Base-by-base conservation (phyloP, 2,888 invertebrate species). In the Metopia argyrocephala region DNA sequence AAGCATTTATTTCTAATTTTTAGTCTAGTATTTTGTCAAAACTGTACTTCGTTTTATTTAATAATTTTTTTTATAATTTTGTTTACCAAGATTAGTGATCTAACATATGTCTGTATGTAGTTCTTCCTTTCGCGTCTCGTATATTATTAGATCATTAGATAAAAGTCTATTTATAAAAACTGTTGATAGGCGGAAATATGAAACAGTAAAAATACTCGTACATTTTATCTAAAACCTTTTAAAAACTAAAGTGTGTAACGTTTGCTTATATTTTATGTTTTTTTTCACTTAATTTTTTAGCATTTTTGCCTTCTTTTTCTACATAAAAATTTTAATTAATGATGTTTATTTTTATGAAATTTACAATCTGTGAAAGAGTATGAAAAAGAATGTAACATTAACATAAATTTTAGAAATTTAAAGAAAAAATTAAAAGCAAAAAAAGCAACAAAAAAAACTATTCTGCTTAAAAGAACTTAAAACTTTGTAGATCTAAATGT, bases 281-380 rank as follows among this genome's bases (percentile, higher is more conserved):
- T 3, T 38, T 38, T 38, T 12, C 2, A 1, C 12, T 38, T 38
- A 15, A 3, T 38, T 38, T 38, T 38, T 27, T 27, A 12, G 38
- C 1, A 12, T 50, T 1, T 50, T 23, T 21, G 18, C 23, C 7
- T 27, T 28, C 20, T 7, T 18, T 20, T 45, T 65, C 38, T 46
- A 64, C 62, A 73, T 48, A 66, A 64, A 73, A 76, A 75, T 75
- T 78, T 71, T 78, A 81, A 81, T 78, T 81, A 81, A 81, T 78
- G 78, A 78, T 70, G 61, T 66, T 45, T 70, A 31, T 57, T 78
- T 75, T 78, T 78, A 48, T 78, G 48, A 81, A 81, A 78, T 78
- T 81, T 78, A 81, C 70, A 70, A 81, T 76, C 81, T 81, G 81
- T 78, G 81, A 81, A 81, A 66, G 62, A 74, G 66, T 81, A 78